Conservation (phyloP, 1,140 invertebrate species). For the Antheraea mylitta region DNA sequence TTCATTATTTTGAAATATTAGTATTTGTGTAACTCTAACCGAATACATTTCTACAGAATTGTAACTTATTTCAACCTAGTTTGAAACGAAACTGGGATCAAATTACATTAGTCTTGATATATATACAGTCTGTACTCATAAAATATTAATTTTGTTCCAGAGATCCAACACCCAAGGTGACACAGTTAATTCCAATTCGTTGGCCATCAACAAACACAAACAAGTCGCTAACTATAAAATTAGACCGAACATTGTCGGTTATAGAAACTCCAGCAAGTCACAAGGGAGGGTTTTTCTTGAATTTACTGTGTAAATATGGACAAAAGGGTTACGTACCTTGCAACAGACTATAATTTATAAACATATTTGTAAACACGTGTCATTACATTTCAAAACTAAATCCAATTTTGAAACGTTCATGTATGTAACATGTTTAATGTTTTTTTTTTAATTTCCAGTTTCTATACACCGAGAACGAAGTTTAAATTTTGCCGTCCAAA, state of each 20-base stretch:
- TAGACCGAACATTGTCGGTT: constrained; percentile 19
- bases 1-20: too few relatives aligned
- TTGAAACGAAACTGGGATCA: too few relatives aligned
- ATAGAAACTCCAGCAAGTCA: constrained; percentile 9
- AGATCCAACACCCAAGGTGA: constrained; percentile 26
- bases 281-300: constrained; percentile 19
- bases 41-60: background rate
- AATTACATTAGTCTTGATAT: too few relatives aligned
- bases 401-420: too few relatives aligned
- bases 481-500: too few relatives aligned
- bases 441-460: too few relatives aligned
- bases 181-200: constrained; percentile 19
- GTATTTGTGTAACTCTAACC: background rate
- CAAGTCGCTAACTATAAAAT: constrained; percentile 15
- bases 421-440: too few relatives aligned
- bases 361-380: too few relatives aligned
- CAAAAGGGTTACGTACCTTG: constrained; percentile 26
- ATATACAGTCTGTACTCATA: too few relatives aligned
- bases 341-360: constrained; percentile 8
- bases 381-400: too few relatives aligned
- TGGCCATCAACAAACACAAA: constrained; percentile 24
- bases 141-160: constrained; percentile 19
- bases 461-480: too few relatives aligned
- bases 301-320: constrained; percentile 23
- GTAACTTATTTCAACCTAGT: too few relatives aligned